Percentiles rank a stretch among this genome's conserved stretches.
Evolutionary conservation across 2,888 invertebrate genomes (phyloP).

Genomic region (Sphecodes monilicornis): DNA sequence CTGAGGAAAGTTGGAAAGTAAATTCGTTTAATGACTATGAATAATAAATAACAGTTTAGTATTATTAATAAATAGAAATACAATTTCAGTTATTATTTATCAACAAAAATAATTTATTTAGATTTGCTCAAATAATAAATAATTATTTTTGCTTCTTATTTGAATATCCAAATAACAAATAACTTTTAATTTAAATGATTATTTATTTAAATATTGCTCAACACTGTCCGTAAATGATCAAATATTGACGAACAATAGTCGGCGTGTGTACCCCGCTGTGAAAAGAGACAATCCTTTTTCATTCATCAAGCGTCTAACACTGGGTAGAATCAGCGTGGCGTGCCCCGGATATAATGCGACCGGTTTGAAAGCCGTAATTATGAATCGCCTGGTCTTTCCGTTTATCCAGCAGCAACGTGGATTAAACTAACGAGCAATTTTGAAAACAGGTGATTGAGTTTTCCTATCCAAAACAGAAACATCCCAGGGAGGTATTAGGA

Average conservation of each 20-base stretch:
- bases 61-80: too few species aligned
- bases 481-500: slow-evolving; percentile 41
- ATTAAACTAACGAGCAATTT: slow-evolving; percentile 54
- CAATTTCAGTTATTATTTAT: too few species aligned
- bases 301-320: slow-evolving; percentile 16
- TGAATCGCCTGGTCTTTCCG: slow-evolving; percentile 41
- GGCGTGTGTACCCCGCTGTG: not conserved
- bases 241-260: slow-evolving; percentile 3
- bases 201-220: too few species aligned
- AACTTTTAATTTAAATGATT: too few species aligned
- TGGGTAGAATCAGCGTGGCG: not conserved
- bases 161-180: too few species aligned
- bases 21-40: too few species aligned
- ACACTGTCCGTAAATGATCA: slow-evolving; percentile 5
- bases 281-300: not conserved
- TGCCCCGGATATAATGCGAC: slow-evolving; percentile 34
- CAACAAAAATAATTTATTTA: too few species aligned
- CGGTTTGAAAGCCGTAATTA: slow-evolving; percentile 47
- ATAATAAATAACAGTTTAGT: too few species aligned
- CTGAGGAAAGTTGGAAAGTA: too few species aligned
- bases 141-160: too few species aligned
- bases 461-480: slow-evolving; percentile 43
- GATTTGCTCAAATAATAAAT: too few species aligned
- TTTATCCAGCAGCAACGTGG: slow-evolving; percentile 38
- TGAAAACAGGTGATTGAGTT: slow-evolving; percentile 58